phyloP scores from a whole-genome alignment of 2,797 vertebrate species.

The Propithecus deckenii region DNA sequence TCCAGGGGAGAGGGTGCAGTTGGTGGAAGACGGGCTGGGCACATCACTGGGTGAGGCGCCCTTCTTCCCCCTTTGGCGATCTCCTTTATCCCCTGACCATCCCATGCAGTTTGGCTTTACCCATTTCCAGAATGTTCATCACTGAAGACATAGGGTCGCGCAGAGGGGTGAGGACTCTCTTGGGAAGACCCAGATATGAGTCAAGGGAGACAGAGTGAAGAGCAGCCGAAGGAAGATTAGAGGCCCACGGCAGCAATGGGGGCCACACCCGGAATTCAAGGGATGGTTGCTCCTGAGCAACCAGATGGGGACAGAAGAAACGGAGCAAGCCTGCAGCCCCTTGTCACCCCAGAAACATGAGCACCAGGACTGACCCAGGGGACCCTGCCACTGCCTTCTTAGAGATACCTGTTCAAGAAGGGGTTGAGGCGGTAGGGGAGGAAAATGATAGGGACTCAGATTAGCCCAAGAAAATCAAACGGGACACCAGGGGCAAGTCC shows the following conservation, averaged over 20 bases:
- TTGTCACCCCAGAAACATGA: not conserved
- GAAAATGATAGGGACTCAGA: not conserved
- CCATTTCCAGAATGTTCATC: not conserved
- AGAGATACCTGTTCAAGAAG: not conserved
- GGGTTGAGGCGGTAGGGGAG: not conserved
- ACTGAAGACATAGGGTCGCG: not conserved
- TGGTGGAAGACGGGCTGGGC: accelerated
- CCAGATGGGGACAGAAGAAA: not conserved
- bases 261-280: not conserved
- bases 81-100: not conserved
- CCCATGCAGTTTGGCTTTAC: not conserved
- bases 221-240: not conserved
- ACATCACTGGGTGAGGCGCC: accelerated
- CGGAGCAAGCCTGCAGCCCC: not conserved
- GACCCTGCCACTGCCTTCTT: not conserved
- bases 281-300: not conserved
- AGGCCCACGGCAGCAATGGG: not conserved
- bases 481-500: not conserved
- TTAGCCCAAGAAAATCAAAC: not conserved
- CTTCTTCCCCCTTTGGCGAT: accelerated
- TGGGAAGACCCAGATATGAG: not conserved
- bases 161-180: not conserved
- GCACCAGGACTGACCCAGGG: not conserved
- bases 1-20: not conserved
- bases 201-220: not conserved